These are phyloP conservation scores for Myoxocephalus aenaeus DNA, from an alignment of 2,797 vertebrate genomes.

Conservation along the genomic window DNA sequence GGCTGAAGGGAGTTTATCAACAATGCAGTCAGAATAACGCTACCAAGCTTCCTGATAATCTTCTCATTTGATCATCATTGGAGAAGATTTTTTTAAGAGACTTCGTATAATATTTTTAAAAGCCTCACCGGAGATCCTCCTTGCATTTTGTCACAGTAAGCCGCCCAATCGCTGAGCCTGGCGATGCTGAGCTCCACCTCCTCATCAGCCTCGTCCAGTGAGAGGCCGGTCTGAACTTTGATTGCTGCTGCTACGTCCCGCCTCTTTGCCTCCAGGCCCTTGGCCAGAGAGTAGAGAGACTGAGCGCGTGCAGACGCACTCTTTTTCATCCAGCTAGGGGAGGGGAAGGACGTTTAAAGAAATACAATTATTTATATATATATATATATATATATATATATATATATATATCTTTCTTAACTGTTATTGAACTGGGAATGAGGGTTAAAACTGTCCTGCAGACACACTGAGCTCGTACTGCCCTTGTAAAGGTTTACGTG, in stretches of 20 bases:
- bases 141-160: conserved; percentile 84
- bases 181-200: conserved; percentile 87
- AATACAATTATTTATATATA: not conserved
- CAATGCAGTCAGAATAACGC: not conserved
- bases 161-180: conserved; percentile 87
- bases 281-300: conserved; percentile 84
- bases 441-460: not conserved
- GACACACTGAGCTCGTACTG: not conserved
- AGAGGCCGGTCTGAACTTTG: conserved; percentile 72
- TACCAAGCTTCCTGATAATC: not conserved
- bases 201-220: conserved; percentile 66
- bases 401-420: not conserved
- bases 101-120: not conserved
- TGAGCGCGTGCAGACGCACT: conserved; percentile 82
- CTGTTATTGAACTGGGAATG: not conserved
- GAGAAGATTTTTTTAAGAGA: not conserved
- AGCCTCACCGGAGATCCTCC: conserved; percentile 83
- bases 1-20: conserved; percentile 56
- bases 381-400: not conserved
- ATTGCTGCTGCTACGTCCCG: conserved; percentile 76
- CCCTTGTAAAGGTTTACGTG: not conserved
- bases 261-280: conserved; percentile 81
- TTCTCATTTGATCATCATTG: not conserved
- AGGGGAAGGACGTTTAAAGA: not conserved
- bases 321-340: conserved; percentile 86